Evolutionary conservation across 2,113 vertebrate species (phyloP).

Genomic region (Riparia riparia): DNA sequence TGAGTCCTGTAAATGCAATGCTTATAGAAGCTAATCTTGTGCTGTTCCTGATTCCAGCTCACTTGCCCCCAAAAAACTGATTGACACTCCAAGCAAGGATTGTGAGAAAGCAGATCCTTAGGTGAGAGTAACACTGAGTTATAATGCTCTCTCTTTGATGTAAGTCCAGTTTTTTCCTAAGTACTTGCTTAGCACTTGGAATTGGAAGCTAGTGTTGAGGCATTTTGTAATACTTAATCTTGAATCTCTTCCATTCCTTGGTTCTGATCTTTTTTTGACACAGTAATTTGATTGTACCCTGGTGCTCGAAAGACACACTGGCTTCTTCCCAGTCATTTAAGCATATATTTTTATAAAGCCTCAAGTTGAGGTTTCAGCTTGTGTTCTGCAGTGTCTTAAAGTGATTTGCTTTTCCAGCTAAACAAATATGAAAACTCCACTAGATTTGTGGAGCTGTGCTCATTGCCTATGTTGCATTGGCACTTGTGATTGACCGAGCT

Average conservation of each 20-base stretch:
- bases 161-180: not conserved
- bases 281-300: not conserved
- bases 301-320: not conserved
- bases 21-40: not conserved
- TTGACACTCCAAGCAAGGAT: not conserved
- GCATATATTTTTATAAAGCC: not conserved
- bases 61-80: not conserved
- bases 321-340: not conserved
- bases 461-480: not conserved
- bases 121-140: not conserved
- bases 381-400: not conserved
- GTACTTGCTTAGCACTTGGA: not conserved
- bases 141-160: not conserved
- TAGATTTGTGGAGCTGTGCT: not conserved
- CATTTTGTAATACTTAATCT: not conserved
- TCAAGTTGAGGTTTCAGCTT: not conserved
- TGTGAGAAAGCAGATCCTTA: not conserved
- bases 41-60: not conserved
- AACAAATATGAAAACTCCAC: not conserved
- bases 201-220: not conserved
- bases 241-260: not conserved
- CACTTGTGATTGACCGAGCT: not conserved
- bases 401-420: not conserved
- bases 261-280: constrained; percentile 8
- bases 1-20: not conserved